These are phyloP conservation scores for Lepidothrix coronata DNA, from an alignment of 2,113 vertebrate genomes.

Conservation along the genomic window DNA sequence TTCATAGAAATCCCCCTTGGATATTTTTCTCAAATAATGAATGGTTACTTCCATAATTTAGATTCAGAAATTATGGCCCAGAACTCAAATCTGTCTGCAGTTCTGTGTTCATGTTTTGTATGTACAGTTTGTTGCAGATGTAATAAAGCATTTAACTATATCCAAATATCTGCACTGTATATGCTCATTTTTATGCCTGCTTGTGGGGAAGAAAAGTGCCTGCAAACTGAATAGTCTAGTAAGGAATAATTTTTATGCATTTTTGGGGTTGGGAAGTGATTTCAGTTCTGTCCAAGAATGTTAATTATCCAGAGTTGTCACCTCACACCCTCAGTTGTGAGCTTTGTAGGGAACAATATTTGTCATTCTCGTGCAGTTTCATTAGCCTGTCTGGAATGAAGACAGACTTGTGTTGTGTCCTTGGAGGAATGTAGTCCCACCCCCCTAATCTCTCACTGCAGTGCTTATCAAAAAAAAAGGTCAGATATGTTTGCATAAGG, in stretches of 20 bases:
- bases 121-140: neutral
- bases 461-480: neutral
- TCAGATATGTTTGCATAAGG: neutral
- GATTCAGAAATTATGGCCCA: neutral
- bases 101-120: neutral
- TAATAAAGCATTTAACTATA: neutral
- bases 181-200: neutral
- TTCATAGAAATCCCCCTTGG: neutral
- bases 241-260: neutral
- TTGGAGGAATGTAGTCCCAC: conserved; percentile 69
- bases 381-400: conserved; percentile 63
- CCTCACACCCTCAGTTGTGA: conserved; percentile 12
- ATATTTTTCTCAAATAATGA: neutral
- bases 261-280: neutral
- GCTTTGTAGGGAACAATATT: conserved; percentile 37
- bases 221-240: neutral
- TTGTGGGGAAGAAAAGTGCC: neutral
- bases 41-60: neutral
- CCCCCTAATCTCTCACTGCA: neutral
- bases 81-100: neutral
- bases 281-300: conserved; percentile 15
- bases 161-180: neutral
- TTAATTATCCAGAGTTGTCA: neutral
- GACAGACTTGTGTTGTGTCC: conserved; percentile 54
- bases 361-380: conserved; percentile 44